These are phyloP conservation scores for Chloropsis cyanopogon DNA, from an alignment of 2,113 vertebrate species.

Conservation along the genomic window DNA sequence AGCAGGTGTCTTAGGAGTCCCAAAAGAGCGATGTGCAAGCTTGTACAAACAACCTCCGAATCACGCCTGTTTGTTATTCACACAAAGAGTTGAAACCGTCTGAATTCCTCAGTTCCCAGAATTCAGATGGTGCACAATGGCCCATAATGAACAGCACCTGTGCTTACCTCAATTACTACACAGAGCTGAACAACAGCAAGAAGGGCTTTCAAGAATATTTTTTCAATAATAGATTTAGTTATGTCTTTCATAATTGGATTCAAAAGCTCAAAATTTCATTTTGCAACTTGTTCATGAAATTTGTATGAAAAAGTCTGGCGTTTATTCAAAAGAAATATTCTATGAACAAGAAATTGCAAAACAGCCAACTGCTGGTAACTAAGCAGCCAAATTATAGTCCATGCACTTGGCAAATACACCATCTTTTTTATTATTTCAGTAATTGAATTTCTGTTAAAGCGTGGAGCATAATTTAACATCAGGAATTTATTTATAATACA, in stretches of 20 bases:
- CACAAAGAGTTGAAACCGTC: slow-evolving; percentile 69
- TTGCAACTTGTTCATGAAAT: slow-evolving; percentile 79
- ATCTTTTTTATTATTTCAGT: slow-evolving; percentile 82
- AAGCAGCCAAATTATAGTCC: slow-evolving; percentile 79
- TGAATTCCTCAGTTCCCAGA: slow-evolving; percentile 75
- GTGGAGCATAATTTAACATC: slow-evolving; percentile 78
- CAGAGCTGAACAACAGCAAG: slow-evolving; percentile 67
- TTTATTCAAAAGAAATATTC: slow-evolving; percentile 78
- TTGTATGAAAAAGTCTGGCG: slow-evolving; percentile 73
- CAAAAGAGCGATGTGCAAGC: slow-evolving; percentile 75
- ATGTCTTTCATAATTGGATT: slow-evolving; percentile 80
- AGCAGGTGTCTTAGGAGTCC: slow-evolving; percentile 80
- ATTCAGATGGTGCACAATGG: slow-evolving; percentile 81
- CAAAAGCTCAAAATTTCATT: slow-evolving; percentile 79
- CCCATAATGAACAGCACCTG: slow-evolving; percentile 83
- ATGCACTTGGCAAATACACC: slow-evolving; percentile 73
- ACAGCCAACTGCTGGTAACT: slow-evolving; percentile 76
- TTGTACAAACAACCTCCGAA: slow-evolving; percentile 78
- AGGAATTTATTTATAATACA: slow-evolving; percentile 83
- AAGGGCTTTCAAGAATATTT: slow-evolving; percentile 73
- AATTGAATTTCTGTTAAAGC: slow-evolving; percentile 86
- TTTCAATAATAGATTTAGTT: slow-evolving; percentile 77
- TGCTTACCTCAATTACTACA: slow-evolving; percentile 79
- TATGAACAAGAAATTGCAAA: slow-evolving; percentile 73
- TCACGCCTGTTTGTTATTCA: slow-evolving; percentile 81